A percentile compares a stretch with the other conserved stretches of the same genome.
These are phyloP conservation scores for Kradibia gibbosae DNA, from an alignment of 1,140 invertebrate species.

Conservation along the genomic window DNA sequence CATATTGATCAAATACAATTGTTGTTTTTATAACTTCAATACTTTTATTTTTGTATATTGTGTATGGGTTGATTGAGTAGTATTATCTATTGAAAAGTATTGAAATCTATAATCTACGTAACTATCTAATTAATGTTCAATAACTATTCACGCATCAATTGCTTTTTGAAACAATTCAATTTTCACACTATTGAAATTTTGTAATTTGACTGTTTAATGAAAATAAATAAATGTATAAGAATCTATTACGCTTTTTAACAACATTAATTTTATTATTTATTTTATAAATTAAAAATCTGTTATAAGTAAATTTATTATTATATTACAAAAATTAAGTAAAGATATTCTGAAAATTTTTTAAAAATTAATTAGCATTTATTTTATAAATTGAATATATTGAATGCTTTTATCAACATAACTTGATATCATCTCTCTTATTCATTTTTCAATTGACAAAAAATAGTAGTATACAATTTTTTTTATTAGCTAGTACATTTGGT, in stretches of 20 bases:
- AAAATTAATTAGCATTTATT: constrained; percentile 53
- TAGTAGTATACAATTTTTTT: constrained; percentile 47
- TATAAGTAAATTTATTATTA: constrained; percentile 28
- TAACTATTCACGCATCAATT: no score
- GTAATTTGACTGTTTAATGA: neutral
- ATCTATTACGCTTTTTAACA: neutral
- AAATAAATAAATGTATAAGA: neutral
- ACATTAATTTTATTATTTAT: constrained; percentile 4
- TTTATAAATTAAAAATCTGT: neutral
- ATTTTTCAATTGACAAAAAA: constrained; percentile 20
- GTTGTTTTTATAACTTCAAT: no score
- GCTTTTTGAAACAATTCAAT: no score
- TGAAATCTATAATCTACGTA: no score
- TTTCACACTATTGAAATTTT: no score
- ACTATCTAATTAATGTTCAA: no score
- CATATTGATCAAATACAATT: no score
- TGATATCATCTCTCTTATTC: constrained; percentile 24
- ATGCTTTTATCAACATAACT: constrained; percentile 41
- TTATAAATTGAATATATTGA: constrained; percentile 52
- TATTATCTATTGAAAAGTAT: no score
- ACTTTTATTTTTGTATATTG: no score
- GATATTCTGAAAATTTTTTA: constrained; percentile 25
- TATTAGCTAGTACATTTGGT: constrained; percentile 34
- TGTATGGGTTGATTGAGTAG: no score
- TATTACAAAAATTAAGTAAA: constrained; percentile 39